Base-by-base conservation (phyloP, 2,113 vertebrate species). In the Bolborhynchus lineola region DNA sequence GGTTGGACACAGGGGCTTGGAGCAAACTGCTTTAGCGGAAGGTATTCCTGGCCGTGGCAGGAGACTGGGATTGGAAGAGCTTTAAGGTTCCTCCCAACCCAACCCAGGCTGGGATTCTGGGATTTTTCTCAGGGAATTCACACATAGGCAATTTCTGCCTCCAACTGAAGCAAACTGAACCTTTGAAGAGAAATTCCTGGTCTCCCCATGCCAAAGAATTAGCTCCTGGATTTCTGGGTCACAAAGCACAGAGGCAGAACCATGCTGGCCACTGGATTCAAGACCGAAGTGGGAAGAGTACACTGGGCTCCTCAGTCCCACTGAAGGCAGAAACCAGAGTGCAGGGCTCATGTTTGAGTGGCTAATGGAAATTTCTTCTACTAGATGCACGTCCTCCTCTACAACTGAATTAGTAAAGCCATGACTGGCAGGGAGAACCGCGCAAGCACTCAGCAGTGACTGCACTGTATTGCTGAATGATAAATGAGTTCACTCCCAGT, bases 61-160 rank as follows among this genome's bases (percentile, higher is more conserved):
- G 13, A 21, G 57, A 21, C 7, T 59, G 21, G 21, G 6, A 1
- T 33, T 59, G 57, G 57, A 10, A 2, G 21, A 59, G 57, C 21
- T 59, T 59, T 59, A 59, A 35, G 57, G 13, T 59, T 9, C 57
- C 9, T 59, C 35, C 29, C 33, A 35, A 59, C 6, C 6, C 20
- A 59, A 59, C 15, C 21, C 57, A 59, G 21, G 33, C 21, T 59
- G 57, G 20, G 21, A 35, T 24, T 59, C 33, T 35, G 14, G 10
- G 49, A 16, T 28, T 44, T 68, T 68, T 21, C 62, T 60, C 1
- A 0, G 39, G 44, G 79, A 59, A 80, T 64, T 24, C 2, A 0
- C 25, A 60, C 0, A 0, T 6, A 25, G 26, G 10, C 1, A 1
- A 49, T 65, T 44, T 69, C 83, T 44, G 71, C 52, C n/a, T 35